Evolutionary conservation across 2,113 vertebrate species (phyloP).

Genomic region (Paradisaea rubra): DNA sequence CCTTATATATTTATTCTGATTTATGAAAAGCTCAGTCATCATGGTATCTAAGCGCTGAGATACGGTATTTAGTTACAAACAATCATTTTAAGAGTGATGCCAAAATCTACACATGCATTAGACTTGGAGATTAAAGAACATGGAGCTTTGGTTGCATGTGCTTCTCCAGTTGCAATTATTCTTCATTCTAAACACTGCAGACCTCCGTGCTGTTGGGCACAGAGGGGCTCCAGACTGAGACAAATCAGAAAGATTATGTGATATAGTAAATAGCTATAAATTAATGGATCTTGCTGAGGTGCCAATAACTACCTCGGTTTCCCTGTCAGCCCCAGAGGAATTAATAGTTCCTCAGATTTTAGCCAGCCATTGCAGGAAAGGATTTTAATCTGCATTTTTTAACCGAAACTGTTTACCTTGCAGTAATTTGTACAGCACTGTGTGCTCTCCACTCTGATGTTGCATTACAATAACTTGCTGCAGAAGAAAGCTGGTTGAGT

Average conservation of each 20-base stretch:
- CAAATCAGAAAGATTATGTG: conserved; percentile 66
- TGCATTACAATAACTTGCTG: conserved; percentile 57
- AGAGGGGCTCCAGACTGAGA: conserved; percentile 57
- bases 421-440: conserved; percentile 4
- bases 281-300: conserved; percentile 60
- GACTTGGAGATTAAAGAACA: conserved; percentile 49
- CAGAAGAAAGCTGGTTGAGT: conserved; percentile 60
- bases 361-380: conserved; percentile 27
- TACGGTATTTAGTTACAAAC: conserved; percentile 68
- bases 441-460: conserved; percentile 52
- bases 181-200: conserved; percentile 34
- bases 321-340: conserved; percentile 47
- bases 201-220: conserved; percentile 6
- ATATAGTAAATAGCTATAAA: conserved; percentile 68
- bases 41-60: conserved; percentile 40
- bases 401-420: conserved; percentile 38
- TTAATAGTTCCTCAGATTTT: conserved; percentile 58
- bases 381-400: conserved; percentile 50
- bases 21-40: conserved; percentile 16
- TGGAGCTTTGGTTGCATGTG: neutral
- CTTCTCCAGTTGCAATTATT: conserved; percentile 42
- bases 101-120: conserved; percentile 50
- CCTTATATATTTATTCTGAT: conserved; percentile 31
- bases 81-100: conserved; percentile 64
- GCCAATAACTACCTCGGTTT: conserved; percentile 58